phyloP scores from a whole-genome alignment of 2,113 vertebrate species.

The Sminthopsis crassicaudata region DNA sequence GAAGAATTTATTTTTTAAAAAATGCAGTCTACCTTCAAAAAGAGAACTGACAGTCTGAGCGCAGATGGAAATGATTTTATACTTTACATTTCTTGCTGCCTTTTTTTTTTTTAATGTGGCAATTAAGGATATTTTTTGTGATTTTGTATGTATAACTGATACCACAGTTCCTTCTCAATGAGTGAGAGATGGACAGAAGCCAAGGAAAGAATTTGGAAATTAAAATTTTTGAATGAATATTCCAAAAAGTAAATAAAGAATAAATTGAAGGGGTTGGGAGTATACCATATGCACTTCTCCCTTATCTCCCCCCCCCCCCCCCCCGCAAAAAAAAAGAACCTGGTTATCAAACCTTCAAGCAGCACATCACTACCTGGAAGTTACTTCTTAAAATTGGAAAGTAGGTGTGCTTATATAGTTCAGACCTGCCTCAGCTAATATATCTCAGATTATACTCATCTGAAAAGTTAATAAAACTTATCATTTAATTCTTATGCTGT shows the following conservation, averaged over 20 bases:
- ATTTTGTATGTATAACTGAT: not conserved
- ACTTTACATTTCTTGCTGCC: not conserved
- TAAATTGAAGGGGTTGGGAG: not conserved
- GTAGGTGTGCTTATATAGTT: too few relatives aligned
- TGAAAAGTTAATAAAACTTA: too few relatives aligned
- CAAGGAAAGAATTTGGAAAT: not conserved
- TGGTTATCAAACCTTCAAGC: too few relatives aligned
- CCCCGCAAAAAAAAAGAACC: too few relatives aligned
- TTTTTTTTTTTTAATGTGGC: not conserved
- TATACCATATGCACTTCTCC: too few relatives aligned
- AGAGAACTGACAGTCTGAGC: not conserved
- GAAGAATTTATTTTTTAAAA: too few relatives aligned
- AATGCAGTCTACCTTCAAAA: not conserved
- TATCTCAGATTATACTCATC: too few relatives aligned
- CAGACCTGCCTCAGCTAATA: too few relatives aligned
- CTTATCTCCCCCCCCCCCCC: too few relatives aligned
- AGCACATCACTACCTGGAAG: too few relatives aligned
- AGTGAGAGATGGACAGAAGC: not conserved
- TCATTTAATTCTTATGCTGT: too few relatives aligned
- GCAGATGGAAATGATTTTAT: not conserved
- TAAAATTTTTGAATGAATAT: not conserved
- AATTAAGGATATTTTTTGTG: not conserved
- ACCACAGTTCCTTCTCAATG: not conserved
- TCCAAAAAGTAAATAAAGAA: not conserved
- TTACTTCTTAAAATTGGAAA: too few relatives aligned